Base-by-base conservation (phyloP, 2,888 invertebrate genomes). In the Nymphalis polychloros region DNA sequence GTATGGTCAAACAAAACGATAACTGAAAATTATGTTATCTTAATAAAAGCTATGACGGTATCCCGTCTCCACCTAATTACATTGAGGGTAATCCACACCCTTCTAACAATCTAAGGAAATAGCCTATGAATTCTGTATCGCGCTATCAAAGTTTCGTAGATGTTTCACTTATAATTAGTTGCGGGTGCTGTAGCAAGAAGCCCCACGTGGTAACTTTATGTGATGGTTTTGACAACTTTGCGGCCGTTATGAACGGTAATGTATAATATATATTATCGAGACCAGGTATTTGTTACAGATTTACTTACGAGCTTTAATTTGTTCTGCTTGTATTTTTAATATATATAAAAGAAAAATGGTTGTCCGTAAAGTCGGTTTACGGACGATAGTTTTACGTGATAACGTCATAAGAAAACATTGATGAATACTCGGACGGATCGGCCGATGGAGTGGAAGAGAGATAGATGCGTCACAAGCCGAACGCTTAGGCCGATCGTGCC, bases 61-160 rank as follows among this genome's bases (percentile, higher is more conserved):
- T 48, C 20, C 13, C 17, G 63, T 35, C 57, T 63, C 47, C 31
- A 59, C 59, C 59, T 59, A 52, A 64, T 65, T 62, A 50, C 47
- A 47, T 63, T n/a, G 62, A 63, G 31, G 63, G n/a, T 66, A 63
- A 69, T 63, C 67, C 27, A 48, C 46, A 61, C 61, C 50, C 35
- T 19, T 27, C 31, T 27, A 65, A 68, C 68, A 65, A 41, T 65
- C 55, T 23, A 16, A 23, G 64, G 65, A 57, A 65, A 68, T 64
- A 57, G 65, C 59, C 70, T 66, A 73, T 73, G 73, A 73, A 73
- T 73, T 72, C 69, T 69, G 52, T 61, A 73, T 72, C 52, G 64
- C 65, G 60, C 64, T 67, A 64, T 72, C 69, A 69, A 70, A 73
- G 65, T 72, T 72, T 61, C 53, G 63, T 66, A 69, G 72, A 70